Base-by-base conservation (phyloP, 2,888 invertebrate genomes). In the Agrochola litura region DNA sequence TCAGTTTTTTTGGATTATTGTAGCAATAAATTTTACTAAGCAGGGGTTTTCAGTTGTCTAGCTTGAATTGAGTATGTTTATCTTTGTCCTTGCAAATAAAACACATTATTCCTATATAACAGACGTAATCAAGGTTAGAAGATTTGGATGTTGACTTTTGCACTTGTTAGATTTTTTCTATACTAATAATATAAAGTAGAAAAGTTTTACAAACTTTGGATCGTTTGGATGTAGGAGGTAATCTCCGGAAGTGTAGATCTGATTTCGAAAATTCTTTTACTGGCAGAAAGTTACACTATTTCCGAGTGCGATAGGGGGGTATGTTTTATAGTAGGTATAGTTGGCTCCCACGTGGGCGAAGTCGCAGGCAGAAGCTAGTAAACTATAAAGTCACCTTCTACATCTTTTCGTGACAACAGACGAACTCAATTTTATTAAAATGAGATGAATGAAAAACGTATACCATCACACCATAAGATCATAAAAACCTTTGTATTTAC, bases 1-100 rank as follows among this genome's bases (percentile, higher is more conserved):
- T 5, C 46, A 22, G n/a, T 56, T 81, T 74, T 77, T 73, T 66
- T 65, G 61, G 41, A 77, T 73, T 73, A 77, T 75, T 10, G 9
- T 56, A 49, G 65, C 52, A 72, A 77, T 88, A 85, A 81, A 79
- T 76, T 70, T 19, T 37, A 56, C n/a, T 56, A 66, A 78, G 46
- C 52, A 61, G 9, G 14, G 37, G 25, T 10, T 75, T 77, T 54
- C 12, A 41, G 46, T 30, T 56, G 37, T 49, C n/a, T n/a, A n/a
- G n/a, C n/a, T 65, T 41, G 14, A 52, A 67, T 65, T 65, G 3
- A 46, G 61, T 37, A 37, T 65, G 43, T 22, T 64, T 63, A 22
- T n/a, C 12, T 4, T 14, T 63, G 14, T 46, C 8, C 22, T 56
- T 60, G 37, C 6, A 43, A 46, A 46, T 25, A 69, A 61, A 58